Conservation (phyloP, 2,113 vertebrate species). For the Tachysurus vachellii region DNA sequence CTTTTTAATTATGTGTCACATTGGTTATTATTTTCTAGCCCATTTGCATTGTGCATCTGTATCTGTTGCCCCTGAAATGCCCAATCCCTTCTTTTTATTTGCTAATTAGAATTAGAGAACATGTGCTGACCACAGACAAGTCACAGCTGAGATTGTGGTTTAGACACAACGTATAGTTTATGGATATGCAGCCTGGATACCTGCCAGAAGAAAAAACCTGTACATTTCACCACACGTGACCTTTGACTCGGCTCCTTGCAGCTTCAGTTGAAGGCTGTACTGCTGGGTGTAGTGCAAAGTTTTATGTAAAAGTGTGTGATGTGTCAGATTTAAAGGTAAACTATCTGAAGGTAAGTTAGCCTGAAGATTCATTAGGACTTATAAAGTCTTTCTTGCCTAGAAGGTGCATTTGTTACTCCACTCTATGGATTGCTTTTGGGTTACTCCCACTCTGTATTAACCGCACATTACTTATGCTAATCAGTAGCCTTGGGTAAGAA, state of each 20-base stretch:
- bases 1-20: slow-evolving; percentile 61
- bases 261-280: not conserved
- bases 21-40: slow-evolving; percentile 53
- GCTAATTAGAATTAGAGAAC: slow-evolving; percentile 58
- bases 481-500: slow-evolving; percentile 55
- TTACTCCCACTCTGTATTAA: slow-evolving; percentile 46
- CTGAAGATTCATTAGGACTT: slow-evolving; percentile 35
- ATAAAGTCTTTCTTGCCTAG: slow-evolving; percentile 37
- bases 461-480: slow-evolving; percentile 61
- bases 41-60: slow-evolving; percentile 49
- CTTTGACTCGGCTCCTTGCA: slow-evolving; percentile 10
- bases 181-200: slow-evolving; percentile 23
- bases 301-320: not conserved
- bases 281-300: not conserved
- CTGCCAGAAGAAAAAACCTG: not conserved
- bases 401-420: slow-evolving; percentile 1
- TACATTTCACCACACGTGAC: slow-evolving; percentile 14
- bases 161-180: not conserved
- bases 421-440: not conserved
- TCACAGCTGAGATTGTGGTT: slow-evolving; percentile 10
- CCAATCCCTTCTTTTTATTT: slow-evolving; percentile 62
- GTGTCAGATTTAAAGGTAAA: slow-evolving; percentile 26
- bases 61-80: slow-evolving; percentile 52
- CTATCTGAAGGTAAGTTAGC: not conserved
- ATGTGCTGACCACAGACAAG: slow-evolving; percentile 48